These are phyloP conservation scores for Ophthalmolycus amberensis DNA, from an alignment of 2,113 vertebrate species.

Conservation along the genomic window DNA sequence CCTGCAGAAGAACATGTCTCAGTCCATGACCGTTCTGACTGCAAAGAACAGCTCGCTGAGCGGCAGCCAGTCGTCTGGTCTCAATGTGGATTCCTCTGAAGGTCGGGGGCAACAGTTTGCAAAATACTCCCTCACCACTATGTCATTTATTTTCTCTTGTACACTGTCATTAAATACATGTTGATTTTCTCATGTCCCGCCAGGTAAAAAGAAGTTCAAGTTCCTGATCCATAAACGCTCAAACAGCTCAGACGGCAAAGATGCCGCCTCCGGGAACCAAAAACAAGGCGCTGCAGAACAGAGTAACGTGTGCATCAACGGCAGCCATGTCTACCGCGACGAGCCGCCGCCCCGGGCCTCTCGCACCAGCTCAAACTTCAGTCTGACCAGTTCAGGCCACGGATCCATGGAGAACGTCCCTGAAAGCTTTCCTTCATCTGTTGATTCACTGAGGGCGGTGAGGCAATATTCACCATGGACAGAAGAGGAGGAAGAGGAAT, in stretches of 20 bases:
- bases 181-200: conserved; percentile 10
- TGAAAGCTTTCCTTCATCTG: conserved; percentile 64
- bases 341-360: conserved; percentile 74
- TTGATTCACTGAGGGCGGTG: conserved; percentile 49
- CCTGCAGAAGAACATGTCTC: conserved; percentile 88
- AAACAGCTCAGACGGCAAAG: conserved; percentile 85
- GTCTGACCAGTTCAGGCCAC: conserved; percentile 77
- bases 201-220: conserved; percentile 85
- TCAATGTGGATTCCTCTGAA: conserved; percentile 80
- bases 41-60: conserved; percentile 75
- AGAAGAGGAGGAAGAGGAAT: conserved; percentile 59
- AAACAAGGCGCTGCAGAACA: conserved; percentile 83
- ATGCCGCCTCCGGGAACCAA: conserved; percentile 78
- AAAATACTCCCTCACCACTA: not conserved
- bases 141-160: not conserved
- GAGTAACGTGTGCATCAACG: conserved; percentile 93
- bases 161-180: not conserved
- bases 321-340: conserved; percentile 90
- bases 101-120: conserved; percentile 55
- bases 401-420: conserved; percentile 82
- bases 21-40: conserved; percentile 90
- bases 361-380: conserved; percentile 75
- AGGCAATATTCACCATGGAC: conserved; percentile 69
- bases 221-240: conserved; percentile 87
- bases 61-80: conserved; percentile 80